Evolutionary conservation across 2,113 vertebrate species (phyloP).

Genomic region (Electrona antarctica): DNA sequence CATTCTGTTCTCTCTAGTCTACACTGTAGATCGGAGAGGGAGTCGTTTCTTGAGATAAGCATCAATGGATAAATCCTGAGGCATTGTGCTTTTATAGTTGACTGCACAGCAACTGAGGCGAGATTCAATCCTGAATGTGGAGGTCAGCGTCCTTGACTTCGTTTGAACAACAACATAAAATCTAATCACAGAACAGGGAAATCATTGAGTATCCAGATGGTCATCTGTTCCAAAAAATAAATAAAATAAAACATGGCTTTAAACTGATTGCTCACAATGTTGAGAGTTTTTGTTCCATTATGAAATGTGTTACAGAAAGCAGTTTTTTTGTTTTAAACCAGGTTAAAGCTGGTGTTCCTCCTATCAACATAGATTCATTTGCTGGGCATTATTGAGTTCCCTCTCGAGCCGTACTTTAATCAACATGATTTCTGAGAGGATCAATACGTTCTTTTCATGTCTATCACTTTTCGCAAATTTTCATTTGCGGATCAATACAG

Average conservation of each 20-base stretch:
- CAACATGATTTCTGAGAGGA: constrained; percentile 70
- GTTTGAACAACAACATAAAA: constrained; percentile 50
- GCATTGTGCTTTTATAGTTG: constrained; percentile 52
- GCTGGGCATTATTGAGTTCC: constrained; percentile 61
- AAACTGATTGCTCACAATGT: not conserved
- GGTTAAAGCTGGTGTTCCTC: constrained; percentile 17
- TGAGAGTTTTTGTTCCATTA: constrained; percentile 1
- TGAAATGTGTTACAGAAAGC: constrained; percentile 9
- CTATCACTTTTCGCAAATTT: constrained; percentile 69
- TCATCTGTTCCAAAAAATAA: not conserved
- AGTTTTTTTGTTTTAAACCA: not conserved
- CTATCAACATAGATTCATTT: constrained; percentile 58
- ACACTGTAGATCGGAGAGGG: constrained; percentile 17
- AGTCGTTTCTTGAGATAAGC: constrained; percentile 34
- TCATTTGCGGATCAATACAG: constrained; percentile 63
- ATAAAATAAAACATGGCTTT: constrained; percentile 19
- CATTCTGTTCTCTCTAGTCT: constrained; percentile 49
- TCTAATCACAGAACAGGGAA: constrained; percentile 50
- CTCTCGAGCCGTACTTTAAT: constrained; percentile 57
- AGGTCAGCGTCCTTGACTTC: constrained; percentile 55
- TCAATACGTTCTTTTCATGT: constrained; percentile 77
- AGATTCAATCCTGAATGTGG: constrained; percentile 52
- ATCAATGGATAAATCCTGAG: constrained; percentile 34
- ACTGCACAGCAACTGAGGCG: constrained; percentile 31
- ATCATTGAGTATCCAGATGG: constrained; percentile 32